phyloP scores from a whole-genome alignment of 2,113 vertebrate genomes.

The Hydropotes inermis region DNA sequence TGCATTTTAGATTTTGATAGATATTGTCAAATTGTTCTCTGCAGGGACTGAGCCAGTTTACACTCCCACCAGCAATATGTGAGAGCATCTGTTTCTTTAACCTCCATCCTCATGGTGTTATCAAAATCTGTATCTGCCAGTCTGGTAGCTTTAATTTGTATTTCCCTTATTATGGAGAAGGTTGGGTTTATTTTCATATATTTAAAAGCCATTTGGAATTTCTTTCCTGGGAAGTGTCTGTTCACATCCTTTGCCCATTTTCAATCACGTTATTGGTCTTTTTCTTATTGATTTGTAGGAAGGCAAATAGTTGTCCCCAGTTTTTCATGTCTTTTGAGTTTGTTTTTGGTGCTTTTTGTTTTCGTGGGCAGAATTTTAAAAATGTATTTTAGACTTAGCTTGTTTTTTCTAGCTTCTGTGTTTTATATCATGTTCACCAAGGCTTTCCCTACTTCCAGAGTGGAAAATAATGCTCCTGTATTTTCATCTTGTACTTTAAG shows the following conservation, averaged over 20 bases:
- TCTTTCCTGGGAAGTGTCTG: conserved; percentile 32
- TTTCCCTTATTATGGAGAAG: conserved; percentile 39
- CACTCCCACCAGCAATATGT: conserved; percentile 62
- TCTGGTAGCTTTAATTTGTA: conserved; percentile 51
- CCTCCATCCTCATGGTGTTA: conserved; percentile 61
- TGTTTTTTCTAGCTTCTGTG: neutral
- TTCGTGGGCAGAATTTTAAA: neutral
- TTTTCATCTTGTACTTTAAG: conserved; percentile 1
- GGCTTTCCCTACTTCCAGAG: neutral
- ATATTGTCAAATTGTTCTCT: conserved; percentile 43
- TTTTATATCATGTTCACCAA: conserved; percentile 2
- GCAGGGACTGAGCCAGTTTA: neutral
- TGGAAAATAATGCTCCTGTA: conserved; percentile 18
- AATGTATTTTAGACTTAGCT: conserved; percentile 19
- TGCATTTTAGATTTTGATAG: conserved; percentile 14
- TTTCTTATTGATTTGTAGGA: conserved; percentile 28
- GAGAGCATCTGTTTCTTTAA: conserved; percentile 67
- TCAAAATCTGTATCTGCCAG: conserved; percentile 59
- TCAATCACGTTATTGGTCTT: neutral
- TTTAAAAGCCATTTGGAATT: conserved; percentile 40
- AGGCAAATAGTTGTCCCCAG: neutral
- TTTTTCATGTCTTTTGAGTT: conserved; percentile 33
- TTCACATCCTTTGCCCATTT: conserved; percentile 42
- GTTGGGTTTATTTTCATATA: conserved; percentile 28
- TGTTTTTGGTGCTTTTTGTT: neutral